Percentiles rank a stretch among this genome's conserved stretches.
Conservation (phyloP, 2,113 vertebrate genomes). For the Stegostoma tigrinum region DNA sequence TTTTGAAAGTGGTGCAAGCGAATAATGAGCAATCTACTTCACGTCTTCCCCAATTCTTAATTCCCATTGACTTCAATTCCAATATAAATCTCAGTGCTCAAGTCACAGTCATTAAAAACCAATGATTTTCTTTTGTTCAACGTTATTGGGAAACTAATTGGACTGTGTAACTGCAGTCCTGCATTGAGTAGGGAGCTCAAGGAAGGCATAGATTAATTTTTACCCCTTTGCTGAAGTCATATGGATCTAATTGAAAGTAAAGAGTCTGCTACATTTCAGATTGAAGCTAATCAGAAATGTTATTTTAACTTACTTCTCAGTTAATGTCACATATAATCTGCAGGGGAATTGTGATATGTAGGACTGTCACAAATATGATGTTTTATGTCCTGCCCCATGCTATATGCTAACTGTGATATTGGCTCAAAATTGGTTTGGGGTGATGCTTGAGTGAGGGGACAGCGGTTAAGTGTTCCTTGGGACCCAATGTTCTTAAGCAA, state of each 20-base stretch:
- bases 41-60: neutral
- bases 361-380: neutral
- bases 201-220: neutral
- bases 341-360: neutral
- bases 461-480: neutral
- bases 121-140: neutral
- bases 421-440: neutral
- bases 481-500: neutral
- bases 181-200: neutral
- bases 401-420: neutral
- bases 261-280: neutral
- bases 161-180: neutral
- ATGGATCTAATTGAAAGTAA: neutral
- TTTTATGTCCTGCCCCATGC: neutral
- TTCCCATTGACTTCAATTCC: neutral
- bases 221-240: neutral
- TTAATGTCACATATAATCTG: neutral
- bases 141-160: neutral
- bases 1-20: no score
- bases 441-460: neutral
- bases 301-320: neutral
- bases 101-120: neutral
- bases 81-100: neutral
- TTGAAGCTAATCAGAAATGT: neutral
- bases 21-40: neutral